phyloP scores from a whole-genome alignment of 2,888 invertebrate genomes.

The Capitulum mitella region DNA sequence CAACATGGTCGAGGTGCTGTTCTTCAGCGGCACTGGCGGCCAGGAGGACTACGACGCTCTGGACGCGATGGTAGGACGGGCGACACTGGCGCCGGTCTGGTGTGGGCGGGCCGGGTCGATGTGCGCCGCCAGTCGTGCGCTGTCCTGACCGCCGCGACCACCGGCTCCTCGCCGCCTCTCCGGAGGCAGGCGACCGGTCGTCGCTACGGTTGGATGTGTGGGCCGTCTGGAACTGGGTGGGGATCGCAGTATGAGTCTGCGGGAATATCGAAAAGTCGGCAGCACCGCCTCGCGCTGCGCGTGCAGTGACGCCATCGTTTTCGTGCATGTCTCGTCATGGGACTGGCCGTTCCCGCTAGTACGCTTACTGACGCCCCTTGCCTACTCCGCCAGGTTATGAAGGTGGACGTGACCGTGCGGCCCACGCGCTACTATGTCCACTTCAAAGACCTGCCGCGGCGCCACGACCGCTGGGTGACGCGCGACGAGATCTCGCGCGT shows the following conservation, averaged over 20 bases:
- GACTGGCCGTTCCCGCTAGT: too few relatives aligned
- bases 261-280: too few relatives aligned
- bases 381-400: not conserved
- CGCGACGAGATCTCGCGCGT: not conserved
- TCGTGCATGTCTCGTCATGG: too few relatives aligned
- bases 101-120: too few relatives aligned
- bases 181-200: too few relatives aligned
- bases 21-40: not conserved
- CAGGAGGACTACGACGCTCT: not conserved
- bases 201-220: too few relatives aligned
- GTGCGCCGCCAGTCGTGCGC: not conserved
- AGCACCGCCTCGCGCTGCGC: too few relatives aligned
- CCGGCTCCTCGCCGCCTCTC: too few relatives aligned
- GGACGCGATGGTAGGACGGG: not conserved
- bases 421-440: conserved; percentile 15
- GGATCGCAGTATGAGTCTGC: too few relatives aligned
- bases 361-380: not conserved
- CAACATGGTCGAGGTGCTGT: not conserved
- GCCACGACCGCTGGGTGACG: conserved; percentile 6
- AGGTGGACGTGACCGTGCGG: not conserved
- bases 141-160: not conserved
- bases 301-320: too few relatives aligned
- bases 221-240: too few relatives aligned
- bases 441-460: not conserved
- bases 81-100: not conserved